These are phyloP conservation scores for Andricus curvator DNA, from an alignment of 2,888 invertebrate genomes.

Conservation along the genomic window DNA sequence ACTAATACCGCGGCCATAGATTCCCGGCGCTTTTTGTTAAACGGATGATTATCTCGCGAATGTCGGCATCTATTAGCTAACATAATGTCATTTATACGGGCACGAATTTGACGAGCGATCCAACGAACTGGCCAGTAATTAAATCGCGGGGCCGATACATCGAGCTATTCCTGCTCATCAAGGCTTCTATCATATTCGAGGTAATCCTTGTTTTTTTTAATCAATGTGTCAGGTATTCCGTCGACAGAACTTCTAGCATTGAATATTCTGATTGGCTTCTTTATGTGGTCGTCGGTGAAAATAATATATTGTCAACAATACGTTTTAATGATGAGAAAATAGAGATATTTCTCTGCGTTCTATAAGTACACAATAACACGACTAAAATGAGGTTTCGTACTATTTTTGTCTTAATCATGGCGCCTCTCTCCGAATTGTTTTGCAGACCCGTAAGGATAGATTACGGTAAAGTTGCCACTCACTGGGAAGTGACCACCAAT, in stretches of 20 bases:
- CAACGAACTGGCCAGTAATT: slow-evolving; percentile 53
- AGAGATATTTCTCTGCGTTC: not conserved
- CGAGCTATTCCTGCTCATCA: slow-evolving; percentile 33
- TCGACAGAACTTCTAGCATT: too few species aligned
- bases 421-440: slow-evolving; percentile 12
- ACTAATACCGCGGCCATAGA: not conserved
- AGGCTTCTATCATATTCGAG: not conserved
- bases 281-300: not conserved
- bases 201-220: not conserved
- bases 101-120: slow-evolving; percentile 53
- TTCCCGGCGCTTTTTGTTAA: slow-evolving; percentile 57
- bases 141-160: slow-evolving; percentile 41
- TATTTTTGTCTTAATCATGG: slow-evolving; percentile 5
- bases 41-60: slow-evolving; percentile 63
- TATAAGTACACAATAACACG: not conserved
- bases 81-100: slow-evolving; percentile 55
- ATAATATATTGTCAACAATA: not conserved
- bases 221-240: not conserved
- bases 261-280: not conserved
- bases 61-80: slow-evolving; percentile 60
- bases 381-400: not conserved
- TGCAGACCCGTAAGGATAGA: not conserved
- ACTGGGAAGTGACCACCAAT: slow-evolving; percentile 34
- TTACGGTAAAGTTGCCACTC: slow-evolving; percentile 10
- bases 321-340: not conserved